Evolutionary conservation across 2,797 vertebrate genomes (phyloP).

Genomic region (Spinus pinus): DNA sequence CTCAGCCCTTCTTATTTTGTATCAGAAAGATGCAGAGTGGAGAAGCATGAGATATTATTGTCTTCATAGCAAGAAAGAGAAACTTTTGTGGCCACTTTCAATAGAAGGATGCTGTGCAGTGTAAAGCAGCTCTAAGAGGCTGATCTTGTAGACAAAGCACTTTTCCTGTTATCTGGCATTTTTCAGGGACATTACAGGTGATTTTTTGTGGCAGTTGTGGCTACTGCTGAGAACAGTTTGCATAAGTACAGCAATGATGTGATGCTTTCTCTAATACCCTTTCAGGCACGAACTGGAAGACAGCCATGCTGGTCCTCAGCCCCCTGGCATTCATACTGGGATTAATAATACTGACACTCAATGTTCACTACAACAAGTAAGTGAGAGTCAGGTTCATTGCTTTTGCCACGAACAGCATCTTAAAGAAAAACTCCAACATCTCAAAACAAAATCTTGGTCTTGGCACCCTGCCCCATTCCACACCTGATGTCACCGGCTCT

Average conservation of each 20-base stretch:
- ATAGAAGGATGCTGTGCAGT: neutral
- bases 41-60: neutral
- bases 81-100: neutral
- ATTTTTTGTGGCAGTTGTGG: rapidly evolving
- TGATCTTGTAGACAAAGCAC: neutral
- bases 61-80: neutral
- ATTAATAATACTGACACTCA: slow-evolving; percentile 81
- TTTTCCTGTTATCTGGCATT: neutral
- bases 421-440: neutral
- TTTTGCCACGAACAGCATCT: neutral
- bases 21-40: neutral
- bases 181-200: neutral
- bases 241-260: neutral
- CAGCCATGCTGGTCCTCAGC: slow-evolving; percentile 85
- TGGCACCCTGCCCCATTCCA: neutral
- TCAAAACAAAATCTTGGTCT: neutral
- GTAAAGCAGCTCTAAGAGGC: neutral
- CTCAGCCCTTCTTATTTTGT: neutral
- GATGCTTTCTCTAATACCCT: neutral
- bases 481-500: neutral
- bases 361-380: slow-evolving; percentile 85
- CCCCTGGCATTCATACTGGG: slow-evolving; percentile 85
- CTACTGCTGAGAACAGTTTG: neutral
- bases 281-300: slow-evolving; percentile 85
- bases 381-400: neutral